Evolutionary conservation across 2,888 invertebrate genomes (phyloP).

Genomic region (Euplagia quadripunctaria): DNA sequence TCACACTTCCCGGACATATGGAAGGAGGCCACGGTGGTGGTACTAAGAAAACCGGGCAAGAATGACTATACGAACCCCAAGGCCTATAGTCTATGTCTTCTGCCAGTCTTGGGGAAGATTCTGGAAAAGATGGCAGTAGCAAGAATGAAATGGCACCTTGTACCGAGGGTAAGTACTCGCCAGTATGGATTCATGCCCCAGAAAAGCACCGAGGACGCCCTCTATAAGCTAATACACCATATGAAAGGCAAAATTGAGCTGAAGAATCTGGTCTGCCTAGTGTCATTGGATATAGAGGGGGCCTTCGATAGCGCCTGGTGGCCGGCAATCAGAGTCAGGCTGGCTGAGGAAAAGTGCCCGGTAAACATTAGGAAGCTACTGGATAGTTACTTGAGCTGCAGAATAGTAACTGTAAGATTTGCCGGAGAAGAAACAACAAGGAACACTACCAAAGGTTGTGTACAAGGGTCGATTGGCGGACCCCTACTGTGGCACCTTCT

Average conservation of each 20-base stretch:
- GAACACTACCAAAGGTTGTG: constrained; percentile 17
- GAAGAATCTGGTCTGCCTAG: neutral
- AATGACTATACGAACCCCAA: neutral
- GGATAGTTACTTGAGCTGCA: too few species aligned
- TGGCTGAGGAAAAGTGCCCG: too few species aligned
- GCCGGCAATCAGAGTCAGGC: too few species aligned
- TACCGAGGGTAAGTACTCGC: too few species aligned
- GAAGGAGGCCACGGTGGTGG: too few species aligned
- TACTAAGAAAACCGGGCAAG: constrained; percentile 13
- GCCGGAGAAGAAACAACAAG: too few species aligned
- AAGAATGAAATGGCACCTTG: too few species aligned
- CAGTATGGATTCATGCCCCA: neutral
- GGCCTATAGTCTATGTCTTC: too few species aligned
- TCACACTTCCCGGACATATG: constrained; percentile 5
- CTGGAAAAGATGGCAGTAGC: too few species aligned
- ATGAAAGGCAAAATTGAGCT: too few species aligned
- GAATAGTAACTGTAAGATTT: too few species aligned
- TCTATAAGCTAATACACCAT: neutral
- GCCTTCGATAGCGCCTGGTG: neutral
- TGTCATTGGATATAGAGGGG: constrained; percentile 22
- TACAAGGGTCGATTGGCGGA: constrained; percentile 20
- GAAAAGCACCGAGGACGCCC: constrained; percentile 3
- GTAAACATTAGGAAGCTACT: neutral
- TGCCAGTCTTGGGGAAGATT: too few species aligned
- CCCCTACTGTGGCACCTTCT: constrained; percentile 20